Conservation (phyloP, 2,113 vertebrate species). For the Ageneiosus marmoratus region DNA sequence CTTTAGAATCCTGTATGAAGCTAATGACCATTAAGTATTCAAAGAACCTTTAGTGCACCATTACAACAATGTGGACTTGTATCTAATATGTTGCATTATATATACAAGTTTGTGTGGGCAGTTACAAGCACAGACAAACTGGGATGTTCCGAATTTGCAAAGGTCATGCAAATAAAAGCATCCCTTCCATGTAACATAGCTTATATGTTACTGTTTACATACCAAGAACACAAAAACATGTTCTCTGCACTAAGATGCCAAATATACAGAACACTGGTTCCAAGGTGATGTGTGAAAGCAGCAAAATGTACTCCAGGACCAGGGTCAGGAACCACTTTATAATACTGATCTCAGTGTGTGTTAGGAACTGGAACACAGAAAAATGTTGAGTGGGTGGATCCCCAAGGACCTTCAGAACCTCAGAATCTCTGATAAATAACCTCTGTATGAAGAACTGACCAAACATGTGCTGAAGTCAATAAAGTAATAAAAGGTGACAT, state of each 20-base stretch:
- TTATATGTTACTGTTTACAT: background rate
- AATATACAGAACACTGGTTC: background rate
- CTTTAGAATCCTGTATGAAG: background rate
- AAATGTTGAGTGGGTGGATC: background rate
- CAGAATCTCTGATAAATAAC: background rate
- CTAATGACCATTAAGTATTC: background rate
- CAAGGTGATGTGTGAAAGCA: background rate
- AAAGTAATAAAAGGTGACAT: background rate
- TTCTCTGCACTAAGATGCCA: background rate
- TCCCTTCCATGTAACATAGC: background rate
- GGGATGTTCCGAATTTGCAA: background rate
- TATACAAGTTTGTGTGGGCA: background rate
- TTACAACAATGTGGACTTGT: background rate
- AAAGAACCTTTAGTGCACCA: background rate
- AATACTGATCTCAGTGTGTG: background rate
- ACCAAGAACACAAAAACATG: background rate
- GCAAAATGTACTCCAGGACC: background rate
- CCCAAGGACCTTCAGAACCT: background rate
- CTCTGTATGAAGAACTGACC: background rate
- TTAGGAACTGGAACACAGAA: background rate
- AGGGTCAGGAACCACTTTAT: background rate
- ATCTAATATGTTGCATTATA: background rate
- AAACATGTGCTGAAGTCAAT: background rate
- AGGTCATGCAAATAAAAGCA: background rate
- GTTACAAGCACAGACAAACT: background rate